Evolutionary conservation across 2,797 vertebrate genomes (phyloP), one percentile per base, ranked within the genome.

Genomic region (Smutsia temminckii): DNA sequence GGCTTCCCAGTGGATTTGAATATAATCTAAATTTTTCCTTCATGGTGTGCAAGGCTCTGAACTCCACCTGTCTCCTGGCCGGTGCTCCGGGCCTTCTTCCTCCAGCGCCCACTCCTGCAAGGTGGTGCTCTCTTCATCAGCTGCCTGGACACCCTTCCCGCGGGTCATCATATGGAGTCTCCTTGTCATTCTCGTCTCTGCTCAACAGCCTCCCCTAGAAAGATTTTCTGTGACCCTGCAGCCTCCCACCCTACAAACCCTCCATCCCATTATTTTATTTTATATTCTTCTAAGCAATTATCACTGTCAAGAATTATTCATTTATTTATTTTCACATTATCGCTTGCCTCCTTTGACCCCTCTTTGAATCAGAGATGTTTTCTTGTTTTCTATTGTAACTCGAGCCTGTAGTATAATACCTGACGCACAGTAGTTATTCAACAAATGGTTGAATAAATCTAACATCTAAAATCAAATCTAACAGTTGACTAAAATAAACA

Each of bases 251-350:
- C 34, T 20, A 7, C 37, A 64, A 59, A 57, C 6, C 10, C 29
- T 53, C 53, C 72, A 10, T 17, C n/a, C 25, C 32, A 64, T 57
- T 32, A 69, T 80, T 63, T 83, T 17, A 75, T 40, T 91, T 61
- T 85, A 89, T 85, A 81, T 75, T 72, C n/a, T 91, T 89, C 46
- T 37, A 83, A 53, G 61, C 91, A 80, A 85, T 61, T 49, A 72
- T 34, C 46, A 7, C 34, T 88, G 11, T 23, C 37, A 81, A 55
- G 25, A 75, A 95, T 37, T 42, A 61, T 46, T 80, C 11, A 23
- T 71, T 59, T 64, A 49, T 49, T 78, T 81, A 11, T 63, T 92
- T 37, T 94, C 29, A 63, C 37, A 57, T 75, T 85, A 51, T 21
- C 63, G 9, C 64, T 75, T 74, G 40, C 46, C 27, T 78, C 75